Base-by-base conservation (phyloP, 1,140 invertebrate species). In the Trachelipus rathkii region DNA sequence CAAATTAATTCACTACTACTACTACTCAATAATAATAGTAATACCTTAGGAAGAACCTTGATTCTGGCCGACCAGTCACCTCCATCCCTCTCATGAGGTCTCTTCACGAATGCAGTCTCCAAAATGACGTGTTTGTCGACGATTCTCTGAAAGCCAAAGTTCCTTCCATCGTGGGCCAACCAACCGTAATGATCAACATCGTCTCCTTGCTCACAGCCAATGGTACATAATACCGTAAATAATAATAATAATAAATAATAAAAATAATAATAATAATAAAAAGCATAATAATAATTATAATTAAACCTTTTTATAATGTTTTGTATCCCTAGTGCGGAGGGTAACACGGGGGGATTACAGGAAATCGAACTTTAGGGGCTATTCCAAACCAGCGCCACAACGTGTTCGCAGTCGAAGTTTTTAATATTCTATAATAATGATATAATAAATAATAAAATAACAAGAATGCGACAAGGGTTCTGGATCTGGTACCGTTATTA, bases 1-100 rank as follows among this genome's bases (percentile, higher is more conserved):
- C 8, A 71, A 6, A n/a, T 45, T 21, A 19, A 33, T 33, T 33
- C 6, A 33, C 33, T 33, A 33, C 6, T 33, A 33, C 33, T 33
- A 33, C 33, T 33, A 33, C 1, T 33, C 1, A 33, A 33, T 33
- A 3, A 33, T 33, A 33, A 33, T 33, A 3, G 6, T 33, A 33
- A 33, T 72, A 82, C 81, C 84, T 88, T 86, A 81, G 89, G 84
- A 66, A 89, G 88, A 0, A 94, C 90, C 76, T 88, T 88, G 69
- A 98, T 91, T 79, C 92, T 33, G 0, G 92, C 92, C 2, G 95
- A 94, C 95, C 96, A 99, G 83, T 98, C 95, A 0, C 95, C 95
- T 6, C 95, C 95, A 84, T 93, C 89, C 50, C 86, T 85, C 10
- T 92, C 93, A 0, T 92, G 92, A 0, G 87, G 85, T 76, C 89